Base-by-base conservation (phyloP, 2,797 vertebrate genomes). In the Eulemur albifrons region DNA sequence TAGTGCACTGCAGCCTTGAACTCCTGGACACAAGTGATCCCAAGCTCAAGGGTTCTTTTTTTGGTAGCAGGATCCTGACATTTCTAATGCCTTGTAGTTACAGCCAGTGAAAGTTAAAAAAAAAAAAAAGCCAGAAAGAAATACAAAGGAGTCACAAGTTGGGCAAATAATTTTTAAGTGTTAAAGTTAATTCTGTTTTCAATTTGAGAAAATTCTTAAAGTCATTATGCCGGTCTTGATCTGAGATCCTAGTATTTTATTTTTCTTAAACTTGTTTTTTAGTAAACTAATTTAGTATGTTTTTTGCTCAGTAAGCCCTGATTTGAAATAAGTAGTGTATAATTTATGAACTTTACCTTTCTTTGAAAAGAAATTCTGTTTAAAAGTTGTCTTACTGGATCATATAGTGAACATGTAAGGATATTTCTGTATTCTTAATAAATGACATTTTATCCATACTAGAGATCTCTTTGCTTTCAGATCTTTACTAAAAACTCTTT, bases 31-130 rank as follows among this genome's bases (percentile, higher is more conserved):
- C 32, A 52, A 35, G 32, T 23, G 75, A 35, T 52, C n/a, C 75
- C 52, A 32, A 50, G 12, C 20, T 77, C 32, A 54, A 9, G 76
- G 14, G 14, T 50, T 86, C 50, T 75, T 61, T 63, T 88, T 73
- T 67, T 61, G 20, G 67, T 94, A 79, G 48, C 6, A 43, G 52
- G 7, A 50, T 89, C 21, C 30, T 92, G 57, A 67, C 45, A 59
- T 94, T 96, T 86, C n/a, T 81, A 72, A 75, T 75, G 25, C 48
- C 48, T 89, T 63, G 9, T 92, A 80, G 73, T 80, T 81, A 67
- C 2, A 81, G 20, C 11, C 75, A 81, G 43, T 48, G 21, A 38
- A 73, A 93, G 10, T 87, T 13, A 79, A 80, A 65, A 52, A 59
- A 52, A 14, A 32, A 50, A 5, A 40, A 61, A 63, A 82, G 54